These are phyloP conservation scores for Rosalia funebris DNA, from an alignment of 2,888 invertebrate genomes.

Conservation along the genomic window DNA sequence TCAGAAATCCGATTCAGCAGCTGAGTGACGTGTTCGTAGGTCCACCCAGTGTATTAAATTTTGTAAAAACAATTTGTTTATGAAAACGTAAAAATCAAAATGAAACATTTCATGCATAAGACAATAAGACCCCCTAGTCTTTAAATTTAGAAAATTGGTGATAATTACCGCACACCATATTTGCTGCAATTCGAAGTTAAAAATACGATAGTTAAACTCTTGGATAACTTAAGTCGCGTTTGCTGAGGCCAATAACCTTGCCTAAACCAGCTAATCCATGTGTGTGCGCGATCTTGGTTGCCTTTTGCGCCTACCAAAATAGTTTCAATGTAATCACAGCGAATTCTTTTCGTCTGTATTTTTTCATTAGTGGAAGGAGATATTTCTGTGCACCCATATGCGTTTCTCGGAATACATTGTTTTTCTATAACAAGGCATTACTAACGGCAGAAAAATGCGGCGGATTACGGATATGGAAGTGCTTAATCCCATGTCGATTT, in stretches of 20 bases:
- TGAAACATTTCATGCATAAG: no score
- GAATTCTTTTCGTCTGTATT: slow-evolving; percentile 21
- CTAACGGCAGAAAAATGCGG: no score
- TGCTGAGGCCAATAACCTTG: slow-evolving; percentile 27
- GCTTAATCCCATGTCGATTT: no score
- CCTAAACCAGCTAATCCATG: slow-evolving; percentile 19
- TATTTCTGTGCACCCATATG: slow-evolving; percentile 1
- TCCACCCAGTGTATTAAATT: no score
- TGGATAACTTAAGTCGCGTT: slow-evolving; percentile 24
- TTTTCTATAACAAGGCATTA: no score
- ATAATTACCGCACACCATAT: slow-evolving; percentile 8
- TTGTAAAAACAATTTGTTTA: no score
- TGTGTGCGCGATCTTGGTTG: slow-evolving; percentile 13
- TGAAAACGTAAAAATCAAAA: no score
- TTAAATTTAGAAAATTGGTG: slow-evolving; percentile 1
- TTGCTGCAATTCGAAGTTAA: slow-evolving; percentile 4
- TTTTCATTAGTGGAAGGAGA: slow-evolving; percentile 18
- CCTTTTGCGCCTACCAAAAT: slow-evolving; percentile 22
- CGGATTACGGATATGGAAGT: no score
- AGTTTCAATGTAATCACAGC: slow-evolving; percentile 25
- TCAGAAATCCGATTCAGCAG: no score
- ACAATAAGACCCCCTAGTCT: no score
- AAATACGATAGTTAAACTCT: slow-evolving; percentile 11
- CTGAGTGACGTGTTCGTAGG: no score
- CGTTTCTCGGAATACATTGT: not conserved